A percentile compares a stretch with the other conserved stretches of the same genome.
Evolutionary conservation across 2,113 vertebrate species (phyloP).

Genomic region (Cricetomys ansorgei): DNA sequence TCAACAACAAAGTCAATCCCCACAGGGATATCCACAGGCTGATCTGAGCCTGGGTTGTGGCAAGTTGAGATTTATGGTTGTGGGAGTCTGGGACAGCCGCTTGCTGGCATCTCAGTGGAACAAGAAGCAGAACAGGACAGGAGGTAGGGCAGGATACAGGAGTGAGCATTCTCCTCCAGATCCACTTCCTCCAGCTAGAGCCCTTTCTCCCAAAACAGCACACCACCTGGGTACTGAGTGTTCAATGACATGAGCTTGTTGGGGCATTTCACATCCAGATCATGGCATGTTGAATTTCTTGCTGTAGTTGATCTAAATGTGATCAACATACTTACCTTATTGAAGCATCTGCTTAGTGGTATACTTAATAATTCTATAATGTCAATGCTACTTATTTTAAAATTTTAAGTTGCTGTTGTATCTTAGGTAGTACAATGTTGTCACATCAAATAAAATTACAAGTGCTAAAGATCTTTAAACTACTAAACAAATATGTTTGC

Average conservation of each 20-base stretch:
- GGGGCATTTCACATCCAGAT: neutral
- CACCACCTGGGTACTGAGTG: neutral
- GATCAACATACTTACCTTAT: neutral
- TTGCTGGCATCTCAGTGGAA: neutral
- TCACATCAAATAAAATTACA: slow-evolving; percentile 47
- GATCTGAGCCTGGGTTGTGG: neutral
- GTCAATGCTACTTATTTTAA: slow-evolving; percentile 38
- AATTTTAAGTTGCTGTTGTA: slow-evolving; percentile 32
- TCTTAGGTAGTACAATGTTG: neutral
- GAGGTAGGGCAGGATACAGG: neutral
- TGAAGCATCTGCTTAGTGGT: slow-evolving; percentile 1
- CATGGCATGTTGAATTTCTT: neutral
- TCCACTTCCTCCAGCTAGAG: neutral
- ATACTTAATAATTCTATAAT: slow-evolving; percentile 55
- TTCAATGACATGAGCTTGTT: neutral
- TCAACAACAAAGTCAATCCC: neutral
- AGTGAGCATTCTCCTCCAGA: neutral
- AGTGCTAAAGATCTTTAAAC: slow-evolving; percentile 34
- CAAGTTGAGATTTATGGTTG: neutral
- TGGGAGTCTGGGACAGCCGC: too few relatives aligned
- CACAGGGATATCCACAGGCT: neutral
- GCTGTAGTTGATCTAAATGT: neutral
- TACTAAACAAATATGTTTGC: slow-evolving; percentile 30
- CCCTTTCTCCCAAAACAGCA: neutral
- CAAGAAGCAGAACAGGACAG: neutral